Evolutionary conservation across 37 sponge, comb jelly and placozoan species (phyloP).

Genomic region (Hormiphora californensis): DNA sequence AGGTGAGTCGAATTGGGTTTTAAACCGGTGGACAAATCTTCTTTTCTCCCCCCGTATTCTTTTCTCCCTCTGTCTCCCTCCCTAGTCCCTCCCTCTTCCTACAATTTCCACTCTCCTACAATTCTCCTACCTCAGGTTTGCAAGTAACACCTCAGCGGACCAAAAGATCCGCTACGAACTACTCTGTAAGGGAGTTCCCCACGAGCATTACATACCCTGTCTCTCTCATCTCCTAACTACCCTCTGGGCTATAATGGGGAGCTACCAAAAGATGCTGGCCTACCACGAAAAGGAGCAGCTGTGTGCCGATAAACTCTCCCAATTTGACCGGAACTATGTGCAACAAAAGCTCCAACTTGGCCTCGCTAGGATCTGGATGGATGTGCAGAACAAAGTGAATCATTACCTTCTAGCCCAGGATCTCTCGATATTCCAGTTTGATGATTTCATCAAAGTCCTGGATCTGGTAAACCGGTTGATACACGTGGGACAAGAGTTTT

Average conservation of each 20-base stretch:
- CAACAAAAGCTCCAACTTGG: slow-evolving; percentile 39
- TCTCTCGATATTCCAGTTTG: slow-evolving; percentile 77
- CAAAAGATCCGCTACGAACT: slow-evolving; percentile 42
- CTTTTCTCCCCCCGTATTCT: no score
- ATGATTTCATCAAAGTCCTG: slow-evolving; percentile 76
- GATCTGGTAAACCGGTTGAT: slow-evolving; percentile 67
- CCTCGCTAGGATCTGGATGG: slow-evolving; percentile 58
- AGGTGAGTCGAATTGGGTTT: no score
- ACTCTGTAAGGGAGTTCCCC: not conserved
- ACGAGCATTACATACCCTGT: slow-evolving; percentile 20
- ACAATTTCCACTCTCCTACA: no score
- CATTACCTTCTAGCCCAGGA: slow-evolving; percentile 69
- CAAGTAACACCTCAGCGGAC: slow-evolving; percentile 39
- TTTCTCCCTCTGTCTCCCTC: no score
- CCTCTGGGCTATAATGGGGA: slow-evolving; percentile 29
- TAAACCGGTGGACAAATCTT: no score
- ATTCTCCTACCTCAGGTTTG: not conserved
- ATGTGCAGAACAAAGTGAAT: slow-evolving; percentile 75
- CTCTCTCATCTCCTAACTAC: slow-evolving; percentile 17
- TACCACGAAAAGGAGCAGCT: not conserved
- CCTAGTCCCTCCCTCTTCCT: no score
- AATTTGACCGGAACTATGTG: slow-evolving; percentile 16
- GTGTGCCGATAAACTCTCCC: slow-evolving; percentile 11
- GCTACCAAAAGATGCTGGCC: slow-evolving; percentile 20
- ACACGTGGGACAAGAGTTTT: slow-evolving; percentile 72